A percentile compares a stretch with the other conserved stretches of the same genome.
Evolutionary conservation across 2,113 vertebrate species (phyloP).

Genomic region (Rhineura floridana): DNA sequence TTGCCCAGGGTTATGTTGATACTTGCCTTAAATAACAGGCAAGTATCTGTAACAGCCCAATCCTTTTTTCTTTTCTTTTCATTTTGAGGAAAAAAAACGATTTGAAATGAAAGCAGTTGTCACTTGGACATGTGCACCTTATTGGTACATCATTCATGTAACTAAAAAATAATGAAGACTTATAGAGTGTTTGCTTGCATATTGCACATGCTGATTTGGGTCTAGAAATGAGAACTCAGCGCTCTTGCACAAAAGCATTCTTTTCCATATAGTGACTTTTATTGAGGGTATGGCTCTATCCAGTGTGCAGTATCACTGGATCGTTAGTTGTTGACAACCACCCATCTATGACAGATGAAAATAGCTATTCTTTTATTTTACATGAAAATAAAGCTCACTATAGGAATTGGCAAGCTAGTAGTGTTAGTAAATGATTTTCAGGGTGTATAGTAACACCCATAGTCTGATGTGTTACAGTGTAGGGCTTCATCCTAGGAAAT

Average conservation of each 20-base stretch:
- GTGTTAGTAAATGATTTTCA: background rate
- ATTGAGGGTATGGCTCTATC: background rate
- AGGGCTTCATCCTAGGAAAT: background rate
- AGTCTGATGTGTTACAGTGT: background rate
- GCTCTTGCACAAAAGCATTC: background rate
- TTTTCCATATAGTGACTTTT: background rate
- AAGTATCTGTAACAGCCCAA: constrained; percentile 28
- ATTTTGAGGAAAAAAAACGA: background rate
- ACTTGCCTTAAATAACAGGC: constrained; percentile 23
- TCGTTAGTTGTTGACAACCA: background rate
- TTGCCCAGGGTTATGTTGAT: constrained; percentile 29
- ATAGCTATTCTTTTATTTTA: background rate
- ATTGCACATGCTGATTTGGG: background rate
- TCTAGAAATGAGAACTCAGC: background rate
- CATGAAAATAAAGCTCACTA: background rate
- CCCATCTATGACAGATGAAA: background rate
- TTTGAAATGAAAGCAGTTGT: background rate
- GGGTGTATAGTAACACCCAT: background rate
- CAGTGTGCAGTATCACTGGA: background rate
- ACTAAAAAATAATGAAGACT: constrained; percentile 25
- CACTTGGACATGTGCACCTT: background rate
- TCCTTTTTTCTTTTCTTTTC: background rate
- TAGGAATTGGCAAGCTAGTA: background rate
- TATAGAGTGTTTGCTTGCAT: constrained; percentile 38
- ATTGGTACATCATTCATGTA: constrained; percentile 6